Evolutionary conservation across 1,140 invertebrate genomes (phyloP).

Genomic region (Trichonephila clavata): DNA sequence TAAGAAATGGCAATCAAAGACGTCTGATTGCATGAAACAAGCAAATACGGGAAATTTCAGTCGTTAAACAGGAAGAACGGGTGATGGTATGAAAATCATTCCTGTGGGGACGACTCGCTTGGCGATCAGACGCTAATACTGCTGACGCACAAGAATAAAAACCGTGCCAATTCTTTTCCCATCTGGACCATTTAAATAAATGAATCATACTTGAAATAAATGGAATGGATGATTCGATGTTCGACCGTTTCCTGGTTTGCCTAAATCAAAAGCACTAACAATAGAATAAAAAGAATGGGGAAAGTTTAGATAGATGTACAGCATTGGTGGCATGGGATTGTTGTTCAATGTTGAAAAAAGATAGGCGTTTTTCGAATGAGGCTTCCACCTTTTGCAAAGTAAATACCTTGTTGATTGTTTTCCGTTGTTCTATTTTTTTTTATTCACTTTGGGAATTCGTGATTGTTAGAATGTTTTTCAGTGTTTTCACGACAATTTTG

Average conservation of each 20-base stretch:
- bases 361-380: background rate
- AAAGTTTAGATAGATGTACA: background rate
- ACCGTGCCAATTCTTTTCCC: slow-evolving; percentile 27
- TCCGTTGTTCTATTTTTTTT: background rate
- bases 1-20: background rate
- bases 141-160: slow-evolving; percentile 13
- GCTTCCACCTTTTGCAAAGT: slow-evolving; percentile 12
- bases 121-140: background rate
- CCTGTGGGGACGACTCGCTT: background rate
- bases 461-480: background rate
- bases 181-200: slow-evolving; percentile 34
- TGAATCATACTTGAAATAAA: slow-evolving; percentile 24
- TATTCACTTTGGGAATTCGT: background rate
- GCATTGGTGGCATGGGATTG: background rate
- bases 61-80: slow-evolving; percentile 8
- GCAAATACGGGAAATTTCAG: background rate
- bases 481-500: too few relatives aligned
- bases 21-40: background rate
- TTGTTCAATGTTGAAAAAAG: background rate
- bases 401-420: slow-evolving; percentile 24
- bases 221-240: background rate
- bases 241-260: background rate
- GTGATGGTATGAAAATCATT: background rate
- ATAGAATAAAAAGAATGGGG: background rate
- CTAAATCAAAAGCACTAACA: background rate